A percentile compares a stretch with the other conserved stretches of the same genome.
These are phyloP conservation scores for Eilema caniola DNA, from an alignment of 2,888 invertebrate species.

Conservation along the genomic window DNA sequence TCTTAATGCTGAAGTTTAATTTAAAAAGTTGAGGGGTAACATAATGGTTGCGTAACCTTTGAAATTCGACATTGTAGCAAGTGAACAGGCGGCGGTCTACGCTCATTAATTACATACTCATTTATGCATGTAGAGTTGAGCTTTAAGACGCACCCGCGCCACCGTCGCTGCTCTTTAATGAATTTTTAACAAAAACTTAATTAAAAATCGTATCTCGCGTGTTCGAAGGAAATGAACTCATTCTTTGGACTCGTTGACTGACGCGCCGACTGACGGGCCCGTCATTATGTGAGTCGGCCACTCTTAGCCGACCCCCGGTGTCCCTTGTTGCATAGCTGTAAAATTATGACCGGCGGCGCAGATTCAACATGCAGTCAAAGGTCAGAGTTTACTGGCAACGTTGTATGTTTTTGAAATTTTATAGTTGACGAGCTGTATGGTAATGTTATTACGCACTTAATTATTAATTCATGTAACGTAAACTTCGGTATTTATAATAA, in stretches of 20 bases:
- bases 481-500: slow-evolving; percentile 62
- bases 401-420: slow-evolving; percentile 78
- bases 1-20: slow-evolving; percentile 62
- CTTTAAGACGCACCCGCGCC: slow-evolving; percentile 68
- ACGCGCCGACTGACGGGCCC: slow-evolving; percentile 81
- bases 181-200: slow-evolving; percentile 87
- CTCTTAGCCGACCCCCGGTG: slow-evolving; percentile 62
- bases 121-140: slow-evolving; percentile 75
- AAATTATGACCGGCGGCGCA: slow-evolving; percentile 63
- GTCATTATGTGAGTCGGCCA: slow-evolving; percentile 77
- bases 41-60: slow-evolving; percentile 64
- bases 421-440: slow-evolving; percentile 74
- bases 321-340: slow-evolving; percentile 58
- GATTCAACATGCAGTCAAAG: slow-evolving; percentile 65
- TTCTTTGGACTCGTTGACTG: slow-evolving; percentile 83
- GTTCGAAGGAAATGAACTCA: slow-evolving; percentile 87
- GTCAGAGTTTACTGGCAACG: slow-evolving; percentile 65
- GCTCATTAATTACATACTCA: slow-evolving; percentile 82
- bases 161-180: slow-evolving; percentile 80
- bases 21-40: slow-evolving; percentile 64
- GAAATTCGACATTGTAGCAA: slow-evolving; percentile 70
- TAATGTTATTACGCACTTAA: slow-evolving; percentile 76
- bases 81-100: slow-evolving; percentile 62
- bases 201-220: slow-evolving; percentile 86
- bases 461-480: slow-evolving; percentile 72